Percentiles rank a stretch among this genome's conserved stretches.
Evolutionary conservation across 1,140 invertebrate species (phyloP).

Genomic region (Nylanderia fulva): DNA sequence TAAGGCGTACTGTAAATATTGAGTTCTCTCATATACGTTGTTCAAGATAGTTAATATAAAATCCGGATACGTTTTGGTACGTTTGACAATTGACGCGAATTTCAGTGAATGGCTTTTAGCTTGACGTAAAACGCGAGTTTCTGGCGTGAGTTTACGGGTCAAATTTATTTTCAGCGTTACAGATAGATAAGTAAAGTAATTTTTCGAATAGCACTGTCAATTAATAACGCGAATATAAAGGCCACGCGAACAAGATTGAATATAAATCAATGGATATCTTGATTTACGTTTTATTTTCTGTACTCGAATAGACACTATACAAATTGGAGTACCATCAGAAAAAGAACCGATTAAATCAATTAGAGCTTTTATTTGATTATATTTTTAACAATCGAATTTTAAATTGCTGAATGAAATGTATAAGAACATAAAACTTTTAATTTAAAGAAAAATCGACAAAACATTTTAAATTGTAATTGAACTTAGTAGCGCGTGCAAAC

Average conservation of each 20-base stretch:
- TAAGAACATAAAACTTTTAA: neutral
- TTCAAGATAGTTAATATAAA: slow-evolving; percentile 64
- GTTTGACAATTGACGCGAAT: slow-evolving; percentile 73
- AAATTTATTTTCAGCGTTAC: slow-evolving; percentile 53
- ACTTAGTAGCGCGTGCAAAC: neutral
- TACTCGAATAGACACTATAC: neutral
- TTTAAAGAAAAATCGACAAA: neutral
- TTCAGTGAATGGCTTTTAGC: slow-evolving; percentile 52
- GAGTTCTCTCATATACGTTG: slow-evolving; percentile 45
- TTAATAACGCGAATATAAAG: slow-evolving; percentile 30
- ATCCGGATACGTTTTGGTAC: slow-evolving; percentile 67
- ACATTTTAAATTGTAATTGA: slow-evolving; percentile 14
- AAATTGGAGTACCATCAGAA: neutral
- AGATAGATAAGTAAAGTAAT: slow-evolving; percentile 50
- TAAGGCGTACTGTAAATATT: slow-evolving; percentile 31
- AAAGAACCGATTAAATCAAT: neutral
- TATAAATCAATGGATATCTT: neutral
- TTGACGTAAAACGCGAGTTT: slow-evolving; percentile 47
- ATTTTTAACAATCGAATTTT: neutral
- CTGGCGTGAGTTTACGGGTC: slow-evolving; percentile 26
- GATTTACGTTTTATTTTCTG: neutral
- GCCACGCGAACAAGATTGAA: neutral
- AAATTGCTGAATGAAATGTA: neutral
- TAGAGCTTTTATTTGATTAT: neutral
- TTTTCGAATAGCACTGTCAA: slow-evolving; percentile 24